Percentiles rank a stretch among this genome's conserved stretches.
Conservation (phyloP, 1,140 invertebrate species). For the Hypsibius dujardini region DNA sequence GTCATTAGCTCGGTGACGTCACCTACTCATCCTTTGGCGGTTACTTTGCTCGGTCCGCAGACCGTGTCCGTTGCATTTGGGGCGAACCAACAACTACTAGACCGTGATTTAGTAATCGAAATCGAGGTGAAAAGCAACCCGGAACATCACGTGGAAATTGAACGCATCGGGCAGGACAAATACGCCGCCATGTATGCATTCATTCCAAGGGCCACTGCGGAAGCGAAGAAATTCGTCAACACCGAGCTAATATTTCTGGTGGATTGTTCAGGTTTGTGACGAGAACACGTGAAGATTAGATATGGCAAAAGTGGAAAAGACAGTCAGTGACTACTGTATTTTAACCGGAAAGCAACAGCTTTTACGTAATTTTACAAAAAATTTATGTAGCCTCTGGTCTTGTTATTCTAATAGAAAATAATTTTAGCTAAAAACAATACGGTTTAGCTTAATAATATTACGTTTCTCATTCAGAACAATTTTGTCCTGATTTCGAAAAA, state of each 20-base stretch:
- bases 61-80: neutral
- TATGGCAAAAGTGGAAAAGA: no score
- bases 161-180: neutral
- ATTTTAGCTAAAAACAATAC: no score
- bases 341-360: no score
- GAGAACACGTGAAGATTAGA: no score
- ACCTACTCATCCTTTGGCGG: neutral
- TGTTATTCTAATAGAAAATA: no score
- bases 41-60: neutral
- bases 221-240: constrained; percentile 20
- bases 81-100: neutral
- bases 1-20: neutral
- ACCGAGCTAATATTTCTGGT: constrained; percentile 29
- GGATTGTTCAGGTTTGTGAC: no score
- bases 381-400: no score
- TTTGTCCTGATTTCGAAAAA: no score
- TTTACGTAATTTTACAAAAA: no score
- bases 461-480: no score
- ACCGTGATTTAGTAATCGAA: neutral
- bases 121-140: neutral
- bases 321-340: no score
- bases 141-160: neutral
- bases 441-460: no score
- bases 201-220: neutral
- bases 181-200: constrained; percentile 5